Conservation (phyloP, 2,888 invertebrate species). For the Coelogynopora nodosa region DNA sequence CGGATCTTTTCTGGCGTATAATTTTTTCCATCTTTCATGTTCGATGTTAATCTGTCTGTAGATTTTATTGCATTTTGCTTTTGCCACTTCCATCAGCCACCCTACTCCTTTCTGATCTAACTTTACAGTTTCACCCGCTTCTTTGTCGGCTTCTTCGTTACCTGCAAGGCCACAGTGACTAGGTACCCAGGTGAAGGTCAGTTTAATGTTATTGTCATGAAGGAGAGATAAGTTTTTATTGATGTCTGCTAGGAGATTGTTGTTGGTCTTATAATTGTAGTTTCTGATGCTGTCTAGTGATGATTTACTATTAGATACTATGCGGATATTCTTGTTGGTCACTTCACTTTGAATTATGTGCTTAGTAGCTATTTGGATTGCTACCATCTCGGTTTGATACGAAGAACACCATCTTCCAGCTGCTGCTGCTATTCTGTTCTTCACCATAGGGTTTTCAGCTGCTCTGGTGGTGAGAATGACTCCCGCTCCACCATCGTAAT, state of each 20-base stretch:
- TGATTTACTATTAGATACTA: not conserved
- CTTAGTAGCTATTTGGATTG: not conserved
- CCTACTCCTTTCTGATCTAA: not conserved
- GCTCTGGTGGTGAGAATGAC: not conserved
- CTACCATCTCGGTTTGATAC: not conserved
- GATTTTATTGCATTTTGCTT: not conserved
- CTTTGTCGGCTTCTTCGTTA: not conserved
- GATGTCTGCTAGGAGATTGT: not conserved
- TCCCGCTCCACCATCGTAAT: not conserved
- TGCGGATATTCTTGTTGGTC: not conserved
- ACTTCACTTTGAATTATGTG: not conserved
- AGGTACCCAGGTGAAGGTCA: not conserved
- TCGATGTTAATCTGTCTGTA: not conserved
- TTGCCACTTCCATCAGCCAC: not conserved
- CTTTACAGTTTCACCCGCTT: not conserved
- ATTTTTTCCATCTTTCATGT: not conserved
- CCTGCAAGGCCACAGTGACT: not conserved
- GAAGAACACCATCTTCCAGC: not conserved
- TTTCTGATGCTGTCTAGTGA: not conserved
- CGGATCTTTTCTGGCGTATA: not conserved
- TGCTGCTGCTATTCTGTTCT: not conserved
- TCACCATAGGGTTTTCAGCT: not conserved
- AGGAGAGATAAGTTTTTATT: not conserved
- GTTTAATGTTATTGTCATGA: not conserved
- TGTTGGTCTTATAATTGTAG: not conserved